A percentile compares a stretch with the other conserved stretches of the same genome.
phyloP scores from a whole-genome alignment of 2,888 invertebrate species.

The Xanthostigma xanthostigma region DNA sequence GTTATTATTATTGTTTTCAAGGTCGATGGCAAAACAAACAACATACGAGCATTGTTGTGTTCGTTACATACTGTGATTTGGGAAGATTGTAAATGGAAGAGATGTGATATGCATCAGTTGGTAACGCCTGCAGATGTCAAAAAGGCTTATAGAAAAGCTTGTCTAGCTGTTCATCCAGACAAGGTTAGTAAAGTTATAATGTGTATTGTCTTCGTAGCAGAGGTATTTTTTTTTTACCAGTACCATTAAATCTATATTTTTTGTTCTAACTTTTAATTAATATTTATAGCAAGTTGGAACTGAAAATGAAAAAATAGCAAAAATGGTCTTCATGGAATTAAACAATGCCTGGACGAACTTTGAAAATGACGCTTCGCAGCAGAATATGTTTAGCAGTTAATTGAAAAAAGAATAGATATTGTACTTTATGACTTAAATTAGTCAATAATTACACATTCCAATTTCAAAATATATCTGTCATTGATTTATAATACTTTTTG shows the following conservation, averaged over 20 bases:
- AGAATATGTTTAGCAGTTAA: constrained; percentile 46
- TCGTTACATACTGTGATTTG: constrained; percentile 88
- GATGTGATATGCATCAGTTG: constrained; percentile 88
- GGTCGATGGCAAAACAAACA: constrained; percentile 92
- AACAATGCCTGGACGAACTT: constrained; percentile 99
- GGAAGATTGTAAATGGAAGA: constrained; percentile 86
- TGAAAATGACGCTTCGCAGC: constrained; percentile 71
- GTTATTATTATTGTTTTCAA: constrained; percentile 24
- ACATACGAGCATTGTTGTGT: constrained; percentile 88
- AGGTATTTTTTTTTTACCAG: constrained; percentile 1
- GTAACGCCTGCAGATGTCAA: constrained; percentile 89
- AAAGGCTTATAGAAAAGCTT: constrained; percentile 87
- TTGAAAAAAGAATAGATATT: constrained; percentile 1
- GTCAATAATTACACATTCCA: no score
- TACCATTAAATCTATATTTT: constrained; percentile 7
- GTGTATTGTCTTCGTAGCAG: background rate
- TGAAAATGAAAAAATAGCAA: constrained; percentile 83
- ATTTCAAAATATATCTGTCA: no score
- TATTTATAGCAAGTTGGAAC: constrained; percentile 76
- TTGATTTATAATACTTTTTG: no score
- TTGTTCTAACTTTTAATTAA: constrained; percentile 10
- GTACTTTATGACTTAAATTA: background rate
- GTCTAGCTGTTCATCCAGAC: constrained; percentile 95
- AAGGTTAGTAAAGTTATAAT: constrained; percentile 48
- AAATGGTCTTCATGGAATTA: constrained; percentile 95